Conservation (phyloP, 1,140 invertebrate species). For the Micrasema longulum region DNA sequence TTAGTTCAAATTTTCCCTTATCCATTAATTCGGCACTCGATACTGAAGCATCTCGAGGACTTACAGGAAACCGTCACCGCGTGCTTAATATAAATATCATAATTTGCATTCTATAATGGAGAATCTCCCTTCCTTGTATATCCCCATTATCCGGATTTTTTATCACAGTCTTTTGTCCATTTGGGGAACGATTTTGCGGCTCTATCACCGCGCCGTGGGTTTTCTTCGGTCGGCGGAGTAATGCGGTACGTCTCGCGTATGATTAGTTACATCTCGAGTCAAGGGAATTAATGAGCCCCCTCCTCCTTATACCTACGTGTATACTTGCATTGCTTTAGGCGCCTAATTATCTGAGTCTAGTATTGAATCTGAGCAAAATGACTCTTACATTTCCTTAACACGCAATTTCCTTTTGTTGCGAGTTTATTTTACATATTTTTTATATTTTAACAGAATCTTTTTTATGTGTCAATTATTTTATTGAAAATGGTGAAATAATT, state of each 20-base stretch:
- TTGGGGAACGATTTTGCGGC: slow-evolving; percentile 9
- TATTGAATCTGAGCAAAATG: slow-evolving; percentile 8
- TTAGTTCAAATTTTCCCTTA: slow-evolving; percentile 7
- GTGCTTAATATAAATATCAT: slow-evolving; percentile 48
- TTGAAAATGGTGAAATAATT: too few relatives aligned
- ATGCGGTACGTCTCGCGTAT: slow-evolving; percentile 16
- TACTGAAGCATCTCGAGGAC: background rate
- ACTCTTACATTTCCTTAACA: background rate
- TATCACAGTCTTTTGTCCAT: slow-evolving; percentile 32
- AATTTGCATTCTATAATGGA: slow-evolving; percentile 51
- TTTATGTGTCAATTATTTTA: too few relatives aligned
- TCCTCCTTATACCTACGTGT: too few relatives aligned
- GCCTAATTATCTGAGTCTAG: slow-evolving; percentile 19
- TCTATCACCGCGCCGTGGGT: background rate
- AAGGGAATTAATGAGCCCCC: slow-evolving; percentile 33
- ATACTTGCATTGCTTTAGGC: slow-evolving; percentile 24
- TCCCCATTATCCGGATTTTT: slow-evolving; percentile 40
- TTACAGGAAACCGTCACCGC: slow-evolving; percentile 25
- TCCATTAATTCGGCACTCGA: background rate
- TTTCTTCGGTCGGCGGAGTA: slow-evolving; percentile 14
- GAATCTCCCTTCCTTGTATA: slow-evolving; percentile 10
- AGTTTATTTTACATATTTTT: too few relatives aligned
- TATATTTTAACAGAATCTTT: too few relatives aligned
- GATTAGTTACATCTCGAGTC: slow-evolving; percentile 34
- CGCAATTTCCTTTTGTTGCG: background rate